These are phyloP conservation scores for Myotis lucifugus DNA, from an alignment of 2,113 vertebrate genomes.

Conservation along the genomic window DNA sequence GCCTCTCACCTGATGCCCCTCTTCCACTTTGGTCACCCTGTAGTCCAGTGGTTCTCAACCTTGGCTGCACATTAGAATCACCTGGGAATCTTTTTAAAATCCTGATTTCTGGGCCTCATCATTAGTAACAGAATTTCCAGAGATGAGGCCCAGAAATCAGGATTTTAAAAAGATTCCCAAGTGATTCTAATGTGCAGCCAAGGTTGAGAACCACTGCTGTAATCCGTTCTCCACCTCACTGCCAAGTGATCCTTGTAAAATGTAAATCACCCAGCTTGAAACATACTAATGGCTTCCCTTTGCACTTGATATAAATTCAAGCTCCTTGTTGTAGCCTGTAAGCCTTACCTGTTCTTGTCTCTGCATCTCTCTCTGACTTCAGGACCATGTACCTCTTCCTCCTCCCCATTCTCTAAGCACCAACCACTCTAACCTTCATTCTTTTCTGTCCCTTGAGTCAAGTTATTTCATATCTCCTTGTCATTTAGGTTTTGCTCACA, in stretches of 20 bases:
- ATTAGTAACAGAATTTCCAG: no score
- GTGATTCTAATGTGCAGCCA: no score
- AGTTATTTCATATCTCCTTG: neutral
- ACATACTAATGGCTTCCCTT: neutral
- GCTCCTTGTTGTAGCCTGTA: neutral
- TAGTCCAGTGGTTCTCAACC: no score
- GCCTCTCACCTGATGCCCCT: neutral
- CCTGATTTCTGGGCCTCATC: no score
- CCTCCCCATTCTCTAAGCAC: neutral
- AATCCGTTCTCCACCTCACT: neutral
- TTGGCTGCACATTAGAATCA: no score
- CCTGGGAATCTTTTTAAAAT: no score
- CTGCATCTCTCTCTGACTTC: neutral
- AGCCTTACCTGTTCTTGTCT: neutral
- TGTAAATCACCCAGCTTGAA: constrained; percentile 15
- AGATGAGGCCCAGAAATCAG: no score
- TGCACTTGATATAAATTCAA: neutral
- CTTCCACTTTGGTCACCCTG: neutral
- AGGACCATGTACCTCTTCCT: neutral
- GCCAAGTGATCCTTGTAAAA: neutral
- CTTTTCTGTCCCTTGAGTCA: neutral
- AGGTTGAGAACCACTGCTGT: neutral
- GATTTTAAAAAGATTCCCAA: no score
- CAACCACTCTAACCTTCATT: neutral
- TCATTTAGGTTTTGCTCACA: neutral